Base-by-base conservation (phyloP, 2,888 invertebrate species). In the Hemicrepidius hirtus region DNA sequence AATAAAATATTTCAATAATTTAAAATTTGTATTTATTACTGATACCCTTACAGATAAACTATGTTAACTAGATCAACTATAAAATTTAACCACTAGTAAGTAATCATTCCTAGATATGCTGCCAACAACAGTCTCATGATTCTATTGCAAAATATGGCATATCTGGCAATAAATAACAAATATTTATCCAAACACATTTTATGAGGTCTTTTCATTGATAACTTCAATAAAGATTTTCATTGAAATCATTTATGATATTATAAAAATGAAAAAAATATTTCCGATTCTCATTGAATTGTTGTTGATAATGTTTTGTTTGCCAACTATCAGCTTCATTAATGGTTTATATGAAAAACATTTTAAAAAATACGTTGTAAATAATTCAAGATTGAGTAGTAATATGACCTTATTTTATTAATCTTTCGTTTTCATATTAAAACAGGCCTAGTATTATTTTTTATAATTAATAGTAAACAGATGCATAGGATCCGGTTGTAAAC, bases 1-100 rank as follows among this genome's bases (percentile, higher is more conserved):
- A 63, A 32, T 63, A 63, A 46, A 63, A 12, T 63, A 20, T 28
- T 46, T 24, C 21, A 28, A 63, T n/a, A 57, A 10, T 35, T 62
- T 63, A 10, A 24, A 28, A 20, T 20, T 37, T 37, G 28, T 28
- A 28, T 49, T 55, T 55, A 16, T 35, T 32, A 9, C 32, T 35
- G 55, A 32, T 55, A 18, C 55, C 32, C 32, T 55, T 9, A 16
- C 55, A 32, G 32, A 55, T 55, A 55, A 32, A 35, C 50, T 13
- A 21, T 13, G 4, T 28, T 28, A 50, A 50, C 50, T 50, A 21
- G 16, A 21, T 21, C 50, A 28, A 28, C 18, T 5, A 18, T 44
- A 18, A 6, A 44, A 6, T 44, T 44, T 16, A 5, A 44, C 18
- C 18, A 6, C 13, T 44, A 44, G 44, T 10, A 16, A 44, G 13